A percentile compares a stretch with the other conserved stretches of the same genome.
Conservation (phyloP, 2,797 vertebrate species). For the Platyrinchus mystaceus region DNA sequence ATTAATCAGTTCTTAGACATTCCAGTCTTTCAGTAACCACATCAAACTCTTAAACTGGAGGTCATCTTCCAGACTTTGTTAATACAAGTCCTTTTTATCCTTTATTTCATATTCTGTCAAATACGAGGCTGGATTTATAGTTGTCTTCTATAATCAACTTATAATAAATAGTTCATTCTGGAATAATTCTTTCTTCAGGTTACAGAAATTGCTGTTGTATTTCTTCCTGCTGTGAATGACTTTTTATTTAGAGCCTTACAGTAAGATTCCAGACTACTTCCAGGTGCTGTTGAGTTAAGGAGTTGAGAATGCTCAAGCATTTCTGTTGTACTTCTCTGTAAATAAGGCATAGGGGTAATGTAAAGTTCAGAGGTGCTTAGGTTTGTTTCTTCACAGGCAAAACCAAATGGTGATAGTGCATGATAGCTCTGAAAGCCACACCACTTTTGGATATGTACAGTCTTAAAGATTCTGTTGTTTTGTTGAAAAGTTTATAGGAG, state of each 20-base stretch:
- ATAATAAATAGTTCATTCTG: neutral
- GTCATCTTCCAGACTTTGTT: neutral
- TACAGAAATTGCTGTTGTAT: neutral
- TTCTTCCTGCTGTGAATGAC: neutral
- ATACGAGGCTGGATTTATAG: neutral
- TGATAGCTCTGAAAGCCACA: neutral
- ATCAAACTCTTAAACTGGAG: neutral
- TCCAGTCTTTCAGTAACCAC: neutral
- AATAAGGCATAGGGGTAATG: neutral
- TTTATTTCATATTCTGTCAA: neutral
- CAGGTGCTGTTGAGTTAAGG: neutral
- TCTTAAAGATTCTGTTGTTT: neutral
- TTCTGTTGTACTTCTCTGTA: neutral
- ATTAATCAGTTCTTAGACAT: neutral
- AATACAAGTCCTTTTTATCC: neutral
- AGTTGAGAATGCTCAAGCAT: neutral
- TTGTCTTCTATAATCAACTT: neutral
- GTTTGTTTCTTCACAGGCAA: neutral
- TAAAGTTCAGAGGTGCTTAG: neutral
- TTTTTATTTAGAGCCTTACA: neutral
- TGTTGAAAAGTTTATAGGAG: neutral
- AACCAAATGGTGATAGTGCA: neutral
- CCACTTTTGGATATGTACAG: neutral
- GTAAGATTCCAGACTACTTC: neutral
- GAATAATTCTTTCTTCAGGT: neutral